A percentile compares a stretch with the other conserved stretches of the same genome.
These are phyloP conservation scores for Gibbula magus DNA, from an alignment of 2,888 invertebrate genomes.

Conservation along the genomic window DNA sequence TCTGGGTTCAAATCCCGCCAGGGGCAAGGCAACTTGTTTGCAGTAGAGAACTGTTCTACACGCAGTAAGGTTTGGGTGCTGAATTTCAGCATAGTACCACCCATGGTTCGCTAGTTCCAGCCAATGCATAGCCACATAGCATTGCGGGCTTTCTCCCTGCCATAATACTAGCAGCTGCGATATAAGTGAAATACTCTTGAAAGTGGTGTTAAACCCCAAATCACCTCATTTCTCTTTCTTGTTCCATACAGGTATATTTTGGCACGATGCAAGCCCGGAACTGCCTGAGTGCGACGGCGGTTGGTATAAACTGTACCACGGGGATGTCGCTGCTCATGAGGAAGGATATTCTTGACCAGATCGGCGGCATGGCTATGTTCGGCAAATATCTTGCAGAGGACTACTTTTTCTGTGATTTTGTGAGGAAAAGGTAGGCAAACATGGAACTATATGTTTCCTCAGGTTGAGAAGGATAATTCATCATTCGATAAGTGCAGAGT, in stretches of 20 bases:
- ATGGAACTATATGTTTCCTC: not conserved
- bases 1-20: no score
- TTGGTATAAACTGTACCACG: conserved; percentile 96
- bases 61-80: no score
- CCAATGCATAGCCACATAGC: no score
- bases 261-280: conserved; percentile 97
- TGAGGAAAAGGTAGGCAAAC: conserved; percentile 81
- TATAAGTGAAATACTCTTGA: no score
- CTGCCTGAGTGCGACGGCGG: conserved; percentile 92
- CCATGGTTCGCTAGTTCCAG: no score
- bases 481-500: not conserved
- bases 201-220: no score
- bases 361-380: conserved; percentile 91
- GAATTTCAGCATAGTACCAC: no score
- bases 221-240: no score
- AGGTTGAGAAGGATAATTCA: not conserved
- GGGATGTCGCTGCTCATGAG: conserved; percentile 98
- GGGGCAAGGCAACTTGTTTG: no score
- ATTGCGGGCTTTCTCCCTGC: no score
- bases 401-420: conserved; percentile 95
- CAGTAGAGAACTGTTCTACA: no score
- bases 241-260: conserved; percentile 86
- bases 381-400: conserved; percentile 98
- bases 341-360: conserved; percentile 89
- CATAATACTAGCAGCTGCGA: no score